Evolutionary conservation across 2,888 invertebrate species (phyloP).

Genomic region (Willowsia nigromaculata): DNA sequence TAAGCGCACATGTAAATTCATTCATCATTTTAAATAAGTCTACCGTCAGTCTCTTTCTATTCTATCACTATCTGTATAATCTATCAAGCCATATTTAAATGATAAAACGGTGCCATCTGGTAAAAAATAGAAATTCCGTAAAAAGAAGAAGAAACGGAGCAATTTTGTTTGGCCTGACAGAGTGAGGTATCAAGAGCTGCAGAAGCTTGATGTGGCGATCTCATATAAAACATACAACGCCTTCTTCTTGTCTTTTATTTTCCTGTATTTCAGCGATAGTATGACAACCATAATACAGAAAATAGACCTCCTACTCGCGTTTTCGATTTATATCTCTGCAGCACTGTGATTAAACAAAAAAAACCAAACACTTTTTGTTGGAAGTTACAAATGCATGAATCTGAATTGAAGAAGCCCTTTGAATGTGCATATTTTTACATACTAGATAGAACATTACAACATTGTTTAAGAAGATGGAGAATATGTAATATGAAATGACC

Average conservation of each 20-base stretch:
- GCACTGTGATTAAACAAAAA: not conserved
- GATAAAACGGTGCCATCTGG: not conserved
- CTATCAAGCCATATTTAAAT: not conserved
- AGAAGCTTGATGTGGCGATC: not conserved
- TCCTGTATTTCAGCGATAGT: not conserved
- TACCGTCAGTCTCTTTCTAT: not conserved
- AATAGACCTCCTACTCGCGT: constrained; percentile 62
- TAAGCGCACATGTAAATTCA: constrained; percentile 12
- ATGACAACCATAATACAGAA: constrained; percentile 7
- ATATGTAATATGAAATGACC: not conserved
- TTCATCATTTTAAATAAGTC: constrained; percentile 26
- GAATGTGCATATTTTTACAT: not conserved
- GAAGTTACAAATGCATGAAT: not conserved
- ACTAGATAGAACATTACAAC: not conserved
- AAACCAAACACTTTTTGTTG: not conserved
- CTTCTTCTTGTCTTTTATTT: not conserved
- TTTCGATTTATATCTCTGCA: constrained; percentile 59
- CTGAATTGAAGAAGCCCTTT: not conserved
- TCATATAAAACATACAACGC: not conserved
- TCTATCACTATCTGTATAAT: not conserved
- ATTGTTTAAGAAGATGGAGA: not conserved
- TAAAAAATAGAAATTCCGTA: constrained; percentile 13
- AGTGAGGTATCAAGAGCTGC: not conserved
- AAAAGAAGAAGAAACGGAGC: constrained; percentile 23
- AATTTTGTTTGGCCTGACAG: constrained; percentile 16